Evolutionary conservation across 2,888 invertebrate species (phyloP).

Genomic region (Polyommatus icarus): DNA sequence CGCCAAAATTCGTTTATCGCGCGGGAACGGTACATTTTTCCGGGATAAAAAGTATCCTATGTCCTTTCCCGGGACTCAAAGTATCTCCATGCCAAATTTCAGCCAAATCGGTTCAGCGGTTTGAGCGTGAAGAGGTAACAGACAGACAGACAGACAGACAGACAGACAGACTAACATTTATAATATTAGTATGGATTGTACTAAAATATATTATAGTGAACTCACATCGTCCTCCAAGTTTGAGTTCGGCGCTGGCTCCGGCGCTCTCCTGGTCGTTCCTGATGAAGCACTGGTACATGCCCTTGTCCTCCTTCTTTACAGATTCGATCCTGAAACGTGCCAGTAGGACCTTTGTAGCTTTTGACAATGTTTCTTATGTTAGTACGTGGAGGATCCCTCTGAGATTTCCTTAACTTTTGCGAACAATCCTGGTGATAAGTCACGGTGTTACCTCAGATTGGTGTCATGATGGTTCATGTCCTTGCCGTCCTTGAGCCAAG

Average conservation of each 20-base stretch:
- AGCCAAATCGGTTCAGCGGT: too few species aligned
- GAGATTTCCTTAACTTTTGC: not conserved
- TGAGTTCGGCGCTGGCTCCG: constrained; percentile 94
- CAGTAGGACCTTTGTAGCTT: constrained; percentile 9
- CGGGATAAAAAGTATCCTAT: too few species aligned
- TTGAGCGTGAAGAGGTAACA: too few species aligned
- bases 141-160: too few species aligned
- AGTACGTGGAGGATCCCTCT: not conserved
- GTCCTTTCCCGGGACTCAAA: too few species aligned
- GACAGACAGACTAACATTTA: too few species aligned
- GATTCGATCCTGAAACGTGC: constrained; percentile 85
- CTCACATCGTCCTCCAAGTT: constrained; percentile 94
- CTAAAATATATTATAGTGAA: constrained; percentile 38
- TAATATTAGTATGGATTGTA: too few species aligned
- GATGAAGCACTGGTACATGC: constrained; percentile 98
- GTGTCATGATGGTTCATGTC: constrained; percentile 91
- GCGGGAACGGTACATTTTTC: too few species aligned
- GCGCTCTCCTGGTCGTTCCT: constrained; percentile 96
- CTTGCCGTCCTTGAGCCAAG: constrained; percentile 96
- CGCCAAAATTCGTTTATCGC: too few species aligned
- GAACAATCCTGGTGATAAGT: not conserved
- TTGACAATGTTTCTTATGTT: not conserved
- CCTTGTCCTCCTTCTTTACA: constrained; percentile 96
- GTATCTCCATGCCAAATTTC: too few species aligned
- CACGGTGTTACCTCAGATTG: constrained; percentile 77